Base-by-base conservation (phyloP, 2,888 invertebrate genomes). In the Scaptomyza caliginosa region DNA sequence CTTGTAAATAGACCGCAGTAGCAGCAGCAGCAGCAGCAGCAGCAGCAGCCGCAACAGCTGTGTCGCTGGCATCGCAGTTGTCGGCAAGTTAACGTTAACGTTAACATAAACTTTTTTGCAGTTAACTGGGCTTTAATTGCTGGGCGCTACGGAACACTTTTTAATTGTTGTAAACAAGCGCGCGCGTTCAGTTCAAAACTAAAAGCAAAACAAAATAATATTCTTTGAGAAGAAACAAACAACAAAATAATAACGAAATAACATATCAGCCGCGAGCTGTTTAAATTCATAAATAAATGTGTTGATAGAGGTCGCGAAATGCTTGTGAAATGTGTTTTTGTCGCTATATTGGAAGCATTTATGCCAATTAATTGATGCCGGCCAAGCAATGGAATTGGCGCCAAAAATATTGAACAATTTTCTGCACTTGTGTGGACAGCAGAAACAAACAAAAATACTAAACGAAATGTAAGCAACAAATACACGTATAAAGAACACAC, bases 141-240 rank as follows among this genome's bases (percentile, higher is more conserved):
- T 68, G 75, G 58, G 28, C 66, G 73, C 84, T 52, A 32, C 77
- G 71, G 67, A 77, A 75, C 77, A 74, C 70, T 73, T 77, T 68
- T 89, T 87, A 89, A 89, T 90, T 89, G 88, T 81, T 88, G 77
- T 86, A 86, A 90, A 86, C 83, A 84, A 70, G 76, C 77, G 80
- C 71, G 77, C 84, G 79, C 74, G 86, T 75, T 87, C 84, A 71
- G 87, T 77, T 70, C 70, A 51, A 67, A 52, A 55, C 40, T 36
- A 48, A 16, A 8, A 42, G 46, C 28, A 48, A 49, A 4, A 30
- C 39, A 45, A 52, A 8, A 39, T 19, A 6, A 43, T 28, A 28
- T 30, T 26, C 6, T 17, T 32, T n/a, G n/a, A n/a, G n/a, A 13
- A 34, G 2, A 5, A 30, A 10, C n/a, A 28, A 54, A n/a, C 11